phyloP scores from a whole-genome alignment of 1,140 invertebrate genomes.

The Drosophila hydei region DNA sequence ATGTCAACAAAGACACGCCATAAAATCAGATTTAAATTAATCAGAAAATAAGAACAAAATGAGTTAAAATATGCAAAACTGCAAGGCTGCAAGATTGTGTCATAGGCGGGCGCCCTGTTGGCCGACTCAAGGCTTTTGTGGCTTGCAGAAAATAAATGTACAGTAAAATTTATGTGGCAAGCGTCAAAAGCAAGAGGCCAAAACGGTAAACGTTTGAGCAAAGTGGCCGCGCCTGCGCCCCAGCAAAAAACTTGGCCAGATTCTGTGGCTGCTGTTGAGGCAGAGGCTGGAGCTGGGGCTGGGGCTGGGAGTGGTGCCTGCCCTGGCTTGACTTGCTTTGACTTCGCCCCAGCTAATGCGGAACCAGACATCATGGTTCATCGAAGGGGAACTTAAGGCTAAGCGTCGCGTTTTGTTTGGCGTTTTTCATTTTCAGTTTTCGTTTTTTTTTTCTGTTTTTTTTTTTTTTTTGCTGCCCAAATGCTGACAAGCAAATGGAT shows the following conservation, averaged over 20 bases:
- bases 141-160: slow-evolving; percentile 46
- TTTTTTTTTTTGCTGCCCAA: slow-evolving; percentile 42
- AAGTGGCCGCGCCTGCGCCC: slow-evolving; percentile 69
- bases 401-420: slow-evolving; percentile 59
- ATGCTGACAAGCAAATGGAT: slow-evolving; percentile 72
- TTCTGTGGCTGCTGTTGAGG: slow-evolving; percentile 29
- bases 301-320: slow-evolving; percentile 66
- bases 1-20: slow-evolving; percentile 44
- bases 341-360: slow-evolving; percentile 1
- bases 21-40: slow-evolving; percentile 58
- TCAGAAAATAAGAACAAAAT: slow-evolving; percentile 43
- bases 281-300: background rate
- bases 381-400: slow-evolving; percentile 40
- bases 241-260: slow-evolving; percentile 7
- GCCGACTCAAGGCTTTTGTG: slow-evolving; percentile 40
- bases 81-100: slow-evolving; percentile 33
- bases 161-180: slow-evolving; percentile 70
- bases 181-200: slow-evolving; percentile 32
- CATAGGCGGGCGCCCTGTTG: slow-evolving; percentile 9
- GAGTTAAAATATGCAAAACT: slow-evolving; percentile 39
- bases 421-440: slow-evolving; percentile 53
- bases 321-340: slow-evolving; percentile 19
- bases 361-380: slow-evolving; percentile 35
- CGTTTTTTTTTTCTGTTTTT: slow-evolving; percentile 33
- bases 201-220: slow-evolving; percentile 59